A percentile compares a stretch with the other conserved stretches of the same genome.
These are phyloP conservation scores for Periphyllus acericola DNA, from an alignment of 2,888 invertebrate species.

Conservation along the genomic window DNA sequence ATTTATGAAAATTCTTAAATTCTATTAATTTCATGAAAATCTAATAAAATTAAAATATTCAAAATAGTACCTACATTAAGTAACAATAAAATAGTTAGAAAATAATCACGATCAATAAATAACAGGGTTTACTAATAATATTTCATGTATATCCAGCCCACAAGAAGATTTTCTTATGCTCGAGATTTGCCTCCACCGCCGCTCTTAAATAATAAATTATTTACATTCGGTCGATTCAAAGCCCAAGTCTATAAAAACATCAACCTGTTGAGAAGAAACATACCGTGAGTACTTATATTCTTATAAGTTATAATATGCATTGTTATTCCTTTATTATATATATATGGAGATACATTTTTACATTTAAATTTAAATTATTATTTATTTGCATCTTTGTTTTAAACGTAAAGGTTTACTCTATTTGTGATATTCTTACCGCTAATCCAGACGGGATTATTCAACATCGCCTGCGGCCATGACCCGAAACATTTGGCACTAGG, in stretches of 20 bases:
- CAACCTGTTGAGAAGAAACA: slow-evolving; percentile 65
- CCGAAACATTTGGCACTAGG: slow-evolving; percentile 67
- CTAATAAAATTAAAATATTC: not conserved
- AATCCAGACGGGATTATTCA: slow-evolving; percentile 69
- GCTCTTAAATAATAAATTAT: slow-evolving; percentile 48
- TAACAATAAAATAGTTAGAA: not conserved
- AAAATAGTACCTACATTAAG: no score
- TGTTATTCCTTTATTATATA: not conserved
- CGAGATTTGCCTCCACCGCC: slow-evolving; percentile 53
- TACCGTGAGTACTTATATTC: slow-evolving; percentile 64
- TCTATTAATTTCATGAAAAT: no score
- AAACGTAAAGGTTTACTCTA: slow-evolving; percentile 67
- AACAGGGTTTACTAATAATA: no score
- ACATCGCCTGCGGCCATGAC: slow-evolving; percentile 68
- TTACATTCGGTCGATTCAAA: slow-evolving; percentile 63
- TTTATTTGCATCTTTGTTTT: not conserved
- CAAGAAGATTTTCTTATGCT: slow-evolving; percentile 54
- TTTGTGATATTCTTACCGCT: slow-evolving; percentile 69
- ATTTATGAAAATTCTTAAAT: no score
- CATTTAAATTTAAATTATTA: not conserved
- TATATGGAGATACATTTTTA: not conserved
- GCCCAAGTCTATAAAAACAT: slow-evolving; percentile 65
- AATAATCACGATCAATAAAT: not conserved
- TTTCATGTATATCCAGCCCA: slow-evolving; percentile 13
- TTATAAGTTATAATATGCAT: no score